Evolutionary conservation across 2,113 vertebrate species (phyloP), one percentile per base, ranked within the genome.

Genomic region (Phoenicopterus ruber): DNA sequence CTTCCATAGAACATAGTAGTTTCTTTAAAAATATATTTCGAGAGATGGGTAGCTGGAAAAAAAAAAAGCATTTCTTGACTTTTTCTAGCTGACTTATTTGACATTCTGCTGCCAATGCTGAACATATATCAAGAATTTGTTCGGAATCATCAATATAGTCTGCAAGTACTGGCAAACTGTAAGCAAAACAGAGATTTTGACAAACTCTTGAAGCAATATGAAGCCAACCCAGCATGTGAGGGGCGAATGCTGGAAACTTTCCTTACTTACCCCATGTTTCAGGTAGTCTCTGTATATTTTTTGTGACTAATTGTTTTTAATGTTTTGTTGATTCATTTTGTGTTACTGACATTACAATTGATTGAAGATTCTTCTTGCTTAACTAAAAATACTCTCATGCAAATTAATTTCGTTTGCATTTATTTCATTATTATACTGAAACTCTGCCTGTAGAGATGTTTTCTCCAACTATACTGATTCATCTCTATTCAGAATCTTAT

Each of bases 121-220:
- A 99, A 99, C 97, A 99, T 99, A 98, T 99, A 99, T 95, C 99
- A 99, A 98, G 99, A 99, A 97, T 99, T 99, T 98, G 99, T 99
- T 92, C 98, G 99, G 73, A 99, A 99, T 97, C 99, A 99, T 96
- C 99, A 99, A 83, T 99, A 99, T 94, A 99, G 99, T 97, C 98
- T 99, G 77, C 99, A 99, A 98, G 99, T 99, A 58, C 98, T 99
- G 78, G 99, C 99, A 96, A 99, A 99, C 98, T 99, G 99, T 96
- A 99, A 99, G 95, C 99, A 99, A 98, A 99, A 99, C 98, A 98
- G 99, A 96, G 99, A 99, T 98, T 99, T 99, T 94, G 99, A 99
- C 98, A 99, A 99, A 97, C 98, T 99, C 88, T 98, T 99, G 90
- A 99, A 99, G 97, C 99, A 99, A 90, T 99, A 99, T 20, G 99